Percentiles rank a stretch among this genome's conserved stretches.
Conservation (phyloP, 2,113 vertebrate genomes). For the human region GRCh38 chr17:29381501-29382000, state of each 20-base stretch:
- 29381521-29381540: neutral
- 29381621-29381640: neutral
- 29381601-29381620: neutral
- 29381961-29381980: neutral
- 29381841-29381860: conserved; percentile 6
- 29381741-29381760: neutral
- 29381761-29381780: conserved; percentile 30
- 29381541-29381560: conserved; percentile 5
- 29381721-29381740: neutral
- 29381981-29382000: neutral
- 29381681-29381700: conserved; percentile 21
- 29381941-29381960: neutral
- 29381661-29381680: neutral
- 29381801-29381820: conserved; percentile 36
- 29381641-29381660: conserved; percentile 21
- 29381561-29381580: neutral
- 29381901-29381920: neutral
- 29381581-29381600: conserved; percentile 38
- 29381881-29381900: neutral
- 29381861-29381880: conserved; percentile 38
- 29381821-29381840: neutral
- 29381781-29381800: neutral
- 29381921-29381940: conserved; percentile 13
- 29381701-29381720: neutral
- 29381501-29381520: neutral